Base-by-base conservation (phyloP, 1,140 invertebrate genomes). In the Hycleus cichorii region DNA sequence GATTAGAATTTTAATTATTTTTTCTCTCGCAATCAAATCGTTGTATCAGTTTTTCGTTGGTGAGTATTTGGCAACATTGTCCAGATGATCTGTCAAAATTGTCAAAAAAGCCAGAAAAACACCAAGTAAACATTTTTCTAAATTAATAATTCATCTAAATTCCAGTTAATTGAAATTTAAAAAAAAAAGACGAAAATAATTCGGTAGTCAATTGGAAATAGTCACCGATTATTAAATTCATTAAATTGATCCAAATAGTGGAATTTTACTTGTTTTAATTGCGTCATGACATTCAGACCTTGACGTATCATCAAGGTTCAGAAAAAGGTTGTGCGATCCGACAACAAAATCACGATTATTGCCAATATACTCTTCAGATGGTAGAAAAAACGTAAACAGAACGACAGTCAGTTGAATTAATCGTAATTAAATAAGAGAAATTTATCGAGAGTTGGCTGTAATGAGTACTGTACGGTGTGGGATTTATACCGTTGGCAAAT, bases 381-480 rank as follows among this genome's bases (percentile, higher is more conserved):
- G 2, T 1, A 18, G 18, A 18, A 18, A 18, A 18, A 18, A 18
- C 18, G 1, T 18, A 18, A 18, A 1, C 18, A 18, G 18, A 18
- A 18, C 18, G 2, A 18, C 18, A 18, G 18, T 18, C 18, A 18
- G 0, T 18, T 18, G 18, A 18, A 18, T 18, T 18, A 2, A 18
- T 18, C 18, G 18, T 18, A 32, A 32, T 32, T 7, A 7, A 5
- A 32, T 7, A 32, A 4, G 32, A 32, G 32, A 32, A 32, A 7
- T 5, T 5, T 5, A 32, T 32, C 7, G 7, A 32, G 7, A 32
- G 32, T 5, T 32, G 4, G 18, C 3, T 32, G 32, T 4, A 26
- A 72, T 72, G 71, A 65, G 65, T 32, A 69, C 67, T 65, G 71
- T 72, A 24, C 62, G 71, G 49, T 70, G 71, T 60, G 68, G 66